Percentiles rank a stretch among this genome's conserved stretches.
These are phyloP conservation scores for Ameiurus melas DNA, from an alignment of 2,113 vertebrate genomes.

Conservation along the genomic window DNA sequence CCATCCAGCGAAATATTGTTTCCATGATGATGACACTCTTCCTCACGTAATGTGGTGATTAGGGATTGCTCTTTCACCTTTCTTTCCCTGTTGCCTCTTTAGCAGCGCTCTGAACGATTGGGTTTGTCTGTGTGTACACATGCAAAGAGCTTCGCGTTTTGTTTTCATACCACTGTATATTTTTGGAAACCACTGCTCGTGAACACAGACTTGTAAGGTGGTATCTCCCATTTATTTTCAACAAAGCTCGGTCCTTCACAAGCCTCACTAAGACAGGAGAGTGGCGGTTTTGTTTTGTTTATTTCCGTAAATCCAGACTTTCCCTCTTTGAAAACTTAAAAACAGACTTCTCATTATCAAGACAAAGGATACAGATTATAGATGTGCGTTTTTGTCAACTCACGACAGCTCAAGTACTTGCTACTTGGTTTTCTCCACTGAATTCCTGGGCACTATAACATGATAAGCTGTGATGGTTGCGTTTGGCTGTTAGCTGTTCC, in stretches of 20 bases:
- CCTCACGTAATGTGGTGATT: conserved; percentile 27
- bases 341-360: not conserved
- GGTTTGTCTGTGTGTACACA: not conserved
- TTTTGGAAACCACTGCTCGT: not conserved
- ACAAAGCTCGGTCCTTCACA: not conserved
- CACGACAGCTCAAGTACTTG: not conserved
- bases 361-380: not conserved
- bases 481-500: too few relatives aligned
- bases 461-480: too few relatives aligned
- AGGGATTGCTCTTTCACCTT: conserved; percentile 17
- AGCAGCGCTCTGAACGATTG: not conserved
- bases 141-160: not conserved
- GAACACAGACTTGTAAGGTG: not conserved
- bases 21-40: conserved; percentile 51
- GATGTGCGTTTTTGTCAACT: not conserved
- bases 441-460: not conserved
- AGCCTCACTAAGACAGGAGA: not conserved
- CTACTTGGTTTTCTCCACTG: not conserved
- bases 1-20: conserved; percentile 50
- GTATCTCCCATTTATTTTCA: not conserved
- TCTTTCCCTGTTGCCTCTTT: not conserved
- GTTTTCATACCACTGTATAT: not conserved
- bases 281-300: not conserved
- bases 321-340: not conserved
- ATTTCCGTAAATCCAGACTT: not conserved